Conservation (phyloP, 1,140 invertebrate species). For the Tenebrio molitor region DNA sequence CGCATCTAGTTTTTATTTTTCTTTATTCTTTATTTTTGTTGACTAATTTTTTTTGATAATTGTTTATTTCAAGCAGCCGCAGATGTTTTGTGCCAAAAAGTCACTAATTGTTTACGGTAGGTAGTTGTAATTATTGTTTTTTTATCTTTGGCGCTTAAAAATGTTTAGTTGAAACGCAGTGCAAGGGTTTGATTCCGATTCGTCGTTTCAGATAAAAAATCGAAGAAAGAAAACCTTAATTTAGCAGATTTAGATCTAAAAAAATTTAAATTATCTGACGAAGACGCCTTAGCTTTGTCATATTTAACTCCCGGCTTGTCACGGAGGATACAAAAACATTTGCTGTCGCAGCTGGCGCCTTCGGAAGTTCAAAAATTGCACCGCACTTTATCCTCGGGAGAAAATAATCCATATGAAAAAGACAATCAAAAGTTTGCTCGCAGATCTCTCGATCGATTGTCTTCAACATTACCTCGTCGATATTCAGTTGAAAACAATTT, state of each 20-base stretch:
- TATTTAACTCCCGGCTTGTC: conserved; percentile 76
- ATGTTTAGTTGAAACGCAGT: conserved; percentile 1
- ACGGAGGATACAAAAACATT: conserved; percentile 74
- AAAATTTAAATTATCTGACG: conserved; percentile 74
- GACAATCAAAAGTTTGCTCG: conserved; percentile 41
- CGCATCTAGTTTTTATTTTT: conserved; percentile 60
- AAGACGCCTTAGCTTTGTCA: conserved; percentile 75
- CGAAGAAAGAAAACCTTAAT: conserved; percentile 70
- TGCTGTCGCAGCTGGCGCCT: conserved; percentile 74
- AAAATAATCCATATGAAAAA: conserved; percentile 39
- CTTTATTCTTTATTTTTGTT: conserved; percentile 54
- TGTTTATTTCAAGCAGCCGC: conserved; percentile 63
- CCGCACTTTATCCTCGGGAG: conserved; percentile 71
- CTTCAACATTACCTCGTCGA: conserved; percentile 58
- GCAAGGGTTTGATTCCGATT: conserved; percentile 24
- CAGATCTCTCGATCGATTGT: conserved; percentile 51
- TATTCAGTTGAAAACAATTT: conserved; percentile 52
- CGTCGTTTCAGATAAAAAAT: conserved; percentile 61
- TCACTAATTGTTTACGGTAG: conserved; percentile 61
- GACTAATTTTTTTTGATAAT: conserved; percentile 61
- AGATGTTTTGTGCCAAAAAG: conserved; percentile 65
- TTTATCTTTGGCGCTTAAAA: conserved; percentile 43
- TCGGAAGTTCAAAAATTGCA: conserved; percentile 73
- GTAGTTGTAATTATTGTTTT: conserved; percentile 46
- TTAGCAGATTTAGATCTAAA: conserved; percentile 76